Evolutionary conservation across 2,113 vertebrate species (phyloP).

Genomic region (Opisthocomus hoazin): DNA sequence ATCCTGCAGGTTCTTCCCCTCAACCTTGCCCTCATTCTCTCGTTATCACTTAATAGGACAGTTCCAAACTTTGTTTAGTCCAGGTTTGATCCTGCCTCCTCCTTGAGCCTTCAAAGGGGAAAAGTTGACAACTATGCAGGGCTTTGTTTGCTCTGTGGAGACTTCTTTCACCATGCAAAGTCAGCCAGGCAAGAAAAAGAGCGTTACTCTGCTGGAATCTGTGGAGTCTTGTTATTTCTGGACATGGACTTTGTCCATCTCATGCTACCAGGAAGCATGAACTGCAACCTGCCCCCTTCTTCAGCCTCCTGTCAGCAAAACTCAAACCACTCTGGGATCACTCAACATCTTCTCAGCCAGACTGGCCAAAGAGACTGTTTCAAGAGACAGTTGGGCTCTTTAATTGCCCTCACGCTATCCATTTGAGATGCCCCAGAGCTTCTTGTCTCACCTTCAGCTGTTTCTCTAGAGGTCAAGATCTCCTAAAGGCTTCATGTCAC

Average conservation of each 20-base stretch:
- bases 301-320: background rate
- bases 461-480: background rate
- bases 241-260: background rate
- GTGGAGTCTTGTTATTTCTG: background rate
- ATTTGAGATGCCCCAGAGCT: background rate
- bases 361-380: background rate
- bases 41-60: background rate
- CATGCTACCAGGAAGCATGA: background rate
- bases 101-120: background rate
- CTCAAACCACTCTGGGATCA: background rate
- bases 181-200: background rate
- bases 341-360: background rate
- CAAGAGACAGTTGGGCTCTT: background rate
- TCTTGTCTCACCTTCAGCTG: background rate
- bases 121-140: background rate
- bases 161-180: background rate
- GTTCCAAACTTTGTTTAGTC: background rate
- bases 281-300: background rate
- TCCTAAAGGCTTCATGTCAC: background rate
- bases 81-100: background rate
- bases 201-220: background rate
- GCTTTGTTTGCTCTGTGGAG: background rate
- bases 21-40: background rate
- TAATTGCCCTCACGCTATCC: rapidly evolving
- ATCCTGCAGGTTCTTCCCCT: background rate